Base-by-base conservation (phyloP, 2,888 invertebrate species). In the Andrena fulva region DNA sequence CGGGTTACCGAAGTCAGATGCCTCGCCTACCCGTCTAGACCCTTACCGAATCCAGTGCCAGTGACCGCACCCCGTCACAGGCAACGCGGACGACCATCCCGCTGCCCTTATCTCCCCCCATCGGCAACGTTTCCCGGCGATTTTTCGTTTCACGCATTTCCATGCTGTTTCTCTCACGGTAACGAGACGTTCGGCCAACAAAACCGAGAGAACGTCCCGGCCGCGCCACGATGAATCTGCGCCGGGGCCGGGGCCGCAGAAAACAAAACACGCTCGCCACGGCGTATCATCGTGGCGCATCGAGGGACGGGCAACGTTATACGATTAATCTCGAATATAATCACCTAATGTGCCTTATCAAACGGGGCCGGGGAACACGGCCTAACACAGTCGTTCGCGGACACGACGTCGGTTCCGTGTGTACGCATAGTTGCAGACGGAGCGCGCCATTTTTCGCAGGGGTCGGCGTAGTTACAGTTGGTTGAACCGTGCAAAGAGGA, bases 241-340 rank as follows among this genome's bases (percentile, higher is more conserved):
- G 33, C n/a, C 42, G 69, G 20, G 56, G 76, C 56, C 29, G 52
- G n/a, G 16, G 62, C 67, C 59, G 50, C 10, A 52, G 33, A 67
- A 29, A 56, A 42, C 64, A 64, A 79, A 70, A 72, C 62, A 31
- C 56, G 24, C 24, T n/a, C 16, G 48, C 33, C 20, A 10, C 29
- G n/a, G 59, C 69, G 70, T 80, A 80, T 80, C 70, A 27, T 66
- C 60, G 8, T 4, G 24, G 10, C n/a, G 70, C 60, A 77, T 80
- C 79, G 59, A 56, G 48, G 33, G 59, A 7, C 62, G 67, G 8
- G 20, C 24, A 69, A 29, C 35, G 72, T 56, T 78, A 68, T 56
- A 54, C 68, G 80, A 80, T 80, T 78, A 73, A 80, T 78, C 77
- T 77, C 42, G 77, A 62, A 66, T 77, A 67, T 77, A 70, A 80